A percentile compares a stretch with the other conserved stretches of the same genome.
These are phyloP conservation scores for Pandion haliaetus DNA, from an alignment of 2,113 vertebrate species.

Conservation along the genomic window DNA sequence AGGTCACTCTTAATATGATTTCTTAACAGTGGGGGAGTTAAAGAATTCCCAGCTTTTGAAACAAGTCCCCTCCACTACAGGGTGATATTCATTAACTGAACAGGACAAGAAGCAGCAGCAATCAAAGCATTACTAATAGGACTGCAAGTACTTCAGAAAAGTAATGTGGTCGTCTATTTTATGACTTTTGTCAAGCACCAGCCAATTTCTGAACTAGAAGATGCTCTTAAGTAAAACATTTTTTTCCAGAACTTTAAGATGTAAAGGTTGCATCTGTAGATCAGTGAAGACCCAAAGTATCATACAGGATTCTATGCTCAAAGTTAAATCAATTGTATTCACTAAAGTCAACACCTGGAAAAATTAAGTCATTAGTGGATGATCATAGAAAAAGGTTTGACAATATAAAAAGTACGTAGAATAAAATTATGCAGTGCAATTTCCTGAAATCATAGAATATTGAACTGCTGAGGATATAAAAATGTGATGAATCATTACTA, in stretches of 20 bases:
- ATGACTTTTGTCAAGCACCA: background rate
- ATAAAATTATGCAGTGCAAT: background rate
- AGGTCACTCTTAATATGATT: background rate
- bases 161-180: background rate
- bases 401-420: background rate
- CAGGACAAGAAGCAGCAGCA: background rate
- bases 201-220: background rate
- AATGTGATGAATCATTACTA: background rate
- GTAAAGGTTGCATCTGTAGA: background rate
- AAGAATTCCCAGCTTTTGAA: background rate
- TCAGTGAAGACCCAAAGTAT: background rate
- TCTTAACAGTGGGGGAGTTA: background rate
- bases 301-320: background rate
- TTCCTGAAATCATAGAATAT: background rate
- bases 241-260: background rate
- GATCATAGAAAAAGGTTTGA: background rate
- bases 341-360: background rate
- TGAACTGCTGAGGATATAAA: background rate
- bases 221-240: background rate
- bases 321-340: background rate
- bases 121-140: conserved; percentile 7
- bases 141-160: background rate
- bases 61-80: background rate
- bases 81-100: background rate
- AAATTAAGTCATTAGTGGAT: background rate